Base-by-base conservation (phyloP, 2,113 vertebrate genomes). In the Carlito syrichta region DNA sequence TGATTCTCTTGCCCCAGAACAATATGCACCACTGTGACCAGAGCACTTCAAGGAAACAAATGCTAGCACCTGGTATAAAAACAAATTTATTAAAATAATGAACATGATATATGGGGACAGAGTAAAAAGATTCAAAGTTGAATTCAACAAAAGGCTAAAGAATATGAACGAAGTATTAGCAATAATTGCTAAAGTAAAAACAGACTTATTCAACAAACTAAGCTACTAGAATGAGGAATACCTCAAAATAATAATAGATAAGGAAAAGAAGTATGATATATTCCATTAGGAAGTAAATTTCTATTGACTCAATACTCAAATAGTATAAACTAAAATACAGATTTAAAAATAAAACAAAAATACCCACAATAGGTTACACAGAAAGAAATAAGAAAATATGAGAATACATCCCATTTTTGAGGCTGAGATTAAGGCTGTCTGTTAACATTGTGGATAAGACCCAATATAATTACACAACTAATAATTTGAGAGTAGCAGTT, bases 231-330 rank as follows among this genome's bases (percentile, higher is more conserved):
- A 32, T 45, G 88, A 96, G 6, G n/a, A 62, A 74, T 60, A 79
- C 6, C 32, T 86, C 27, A 90, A 95, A 84, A 94, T 50, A 77
- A 60, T 52, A 95, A 77, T 1, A 92, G 40, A 86, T 23, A 56
- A 73, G 20, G 27, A 91, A 78, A 87, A 84, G 62, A 86, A 54
- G 25, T 58, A 86, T 30, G 11, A n/a, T 48, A 83, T 60, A 23
- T 68, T 32, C 25, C 20, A 91, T 63, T 77, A 82, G 25, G 56
- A 0, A 88, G 50, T 62, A 74, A 77, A 48, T 91, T 83, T 88
- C 56, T 95, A 93, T 14, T 38, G 77, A 76, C 8, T 94, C 30
- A 91, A n/a, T 86, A 91, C 27, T 91, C 69, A 95, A 95, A 96
- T 19, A 78, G 2, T 50, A 50, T 54, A 95, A 93, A 86, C 10